Conservation (phyloP, 2,113 vertebrate species). For the Astatotilapia flaviijosephi region DNA sequence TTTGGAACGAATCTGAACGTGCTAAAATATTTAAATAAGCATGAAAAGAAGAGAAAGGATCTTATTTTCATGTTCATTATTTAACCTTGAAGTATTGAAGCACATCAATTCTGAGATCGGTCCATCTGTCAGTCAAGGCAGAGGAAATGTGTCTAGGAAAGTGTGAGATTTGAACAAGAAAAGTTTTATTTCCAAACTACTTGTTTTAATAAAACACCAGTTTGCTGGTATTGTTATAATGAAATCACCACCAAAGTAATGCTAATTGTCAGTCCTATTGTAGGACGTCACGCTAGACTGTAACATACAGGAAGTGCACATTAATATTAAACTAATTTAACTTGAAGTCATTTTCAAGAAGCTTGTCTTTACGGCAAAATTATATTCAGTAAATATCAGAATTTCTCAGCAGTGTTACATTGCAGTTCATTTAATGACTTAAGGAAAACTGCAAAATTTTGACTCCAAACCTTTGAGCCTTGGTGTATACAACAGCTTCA, state of each 20-base stretch:
- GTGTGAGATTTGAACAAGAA: neutral
- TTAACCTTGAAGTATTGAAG: neutral
- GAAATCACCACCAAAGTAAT: neutral
- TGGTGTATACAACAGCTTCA: neutral
- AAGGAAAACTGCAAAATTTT: neutral
- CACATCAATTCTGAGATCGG: neutral
- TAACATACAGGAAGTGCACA: neutral
- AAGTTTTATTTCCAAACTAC: neutral
- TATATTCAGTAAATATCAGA: neutral
- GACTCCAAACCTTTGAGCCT: neutral
- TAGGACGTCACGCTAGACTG: neutral
- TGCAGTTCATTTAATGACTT: neutral
- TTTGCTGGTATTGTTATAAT: neutral
- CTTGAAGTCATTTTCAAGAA: neutral
- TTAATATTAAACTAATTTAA: neutral
- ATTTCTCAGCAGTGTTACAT: neutral
- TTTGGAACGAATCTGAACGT: neutral
- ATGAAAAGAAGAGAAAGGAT: neutral
- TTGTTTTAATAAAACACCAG: neutral
- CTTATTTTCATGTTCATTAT: neutral
- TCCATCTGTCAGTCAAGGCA: neutral
- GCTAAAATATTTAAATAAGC: neutral
- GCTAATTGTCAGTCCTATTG: neutral
- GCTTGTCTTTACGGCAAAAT: neutral
- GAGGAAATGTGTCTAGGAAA: neutral